Base-by-base conservation (phyloP, 2,113 vertebrate species). In the Dolichallabes microphthalmus region DNA sequence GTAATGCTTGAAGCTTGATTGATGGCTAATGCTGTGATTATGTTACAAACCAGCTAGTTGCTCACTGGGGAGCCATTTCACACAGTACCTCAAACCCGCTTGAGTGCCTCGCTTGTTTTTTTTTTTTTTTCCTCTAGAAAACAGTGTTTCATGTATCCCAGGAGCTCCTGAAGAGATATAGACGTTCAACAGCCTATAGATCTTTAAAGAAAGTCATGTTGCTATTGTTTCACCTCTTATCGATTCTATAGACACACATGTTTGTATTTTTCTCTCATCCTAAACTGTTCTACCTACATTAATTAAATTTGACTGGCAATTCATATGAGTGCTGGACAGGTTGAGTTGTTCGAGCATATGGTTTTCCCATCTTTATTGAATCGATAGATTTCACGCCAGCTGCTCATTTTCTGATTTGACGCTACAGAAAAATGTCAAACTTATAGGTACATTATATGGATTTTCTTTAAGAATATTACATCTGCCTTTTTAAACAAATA, bases 331-430 rank as follows among this genome's bases (percentile, higher is more conserved):
- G 35, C 19, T 39, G 57, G 57, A 3, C 32, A 79, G 76, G 76
- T 60, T 79, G 55, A 79, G 78, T 9, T n/a, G 32, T 61, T 80
- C 25, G 4, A 80, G 32, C 78, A 80, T 60, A 80, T 80, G 78
- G 4, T 22, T 79, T 15, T 79, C 5, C 11, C 2, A 4, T 12
- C 20, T 11, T 30, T 30, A 30, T 15, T 8, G 8, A 55, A 77
- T 77, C 14, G n/a, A 76, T 76, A 76, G 6, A 3, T 55, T 76
- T 53, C 17, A 19, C 0, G 0, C 52, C 75, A 77, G 53, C n/a
- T 77, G 75, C 75, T n/a, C 9, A 20, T 20, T 32, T 53, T 77
- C 75, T 57, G 53, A 77, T 17, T 20, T 77, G 75, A 77, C 57
- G 75, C 53, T 57, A 32, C 27, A 77, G 27, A 2, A 20, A 30